Percentiles rank a stretch among this genome's conserved stretches.
Evolutionary conservation across 2,113 vertebrate species (phyloP).

Genomic region (Terrapene triunguis): DNA sequence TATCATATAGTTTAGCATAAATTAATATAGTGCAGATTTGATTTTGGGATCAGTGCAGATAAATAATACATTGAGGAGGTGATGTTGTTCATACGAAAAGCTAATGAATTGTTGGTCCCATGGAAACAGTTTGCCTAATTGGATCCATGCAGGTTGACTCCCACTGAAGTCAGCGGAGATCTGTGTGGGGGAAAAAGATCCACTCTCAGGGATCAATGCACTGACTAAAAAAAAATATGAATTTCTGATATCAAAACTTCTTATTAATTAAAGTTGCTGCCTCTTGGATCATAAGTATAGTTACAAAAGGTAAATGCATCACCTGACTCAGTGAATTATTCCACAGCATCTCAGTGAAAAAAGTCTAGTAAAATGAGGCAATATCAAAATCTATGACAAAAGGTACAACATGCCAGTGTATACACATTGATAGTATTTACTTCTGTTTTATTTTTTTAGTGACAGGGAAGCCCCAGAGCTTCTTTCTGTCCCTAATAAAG

Average conservation of each 20-base stretch:
- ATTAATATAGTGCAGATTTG: not conserved
- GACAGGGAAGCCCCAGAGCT: not conserved
- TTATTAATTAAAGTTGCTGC: slow-evolving; percentile 11
- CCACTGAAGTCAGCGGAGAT: not conserved
- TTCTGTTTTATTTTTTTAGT: not conserved
- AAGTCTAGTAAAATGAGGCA: not conserved
- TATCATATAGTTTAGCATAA: not conserved
- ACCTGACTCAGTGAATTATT: not conserved
- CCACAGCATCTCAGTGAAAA: not conserved
- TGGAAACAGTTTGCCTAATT: not conserved
- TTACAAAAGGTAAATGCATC: not conserved
- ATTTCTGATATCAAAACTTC: not conserved
- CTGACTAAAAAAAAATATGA: not conserved
- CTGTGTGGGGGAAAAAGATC: not conserved
- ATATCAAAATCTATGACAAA: not conserved
- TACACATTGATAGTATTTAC: not conserved
- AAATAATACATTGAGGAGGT: not conserved
- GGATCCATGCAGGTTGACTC: not conserved
- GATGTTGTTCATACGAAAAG: not conserved
- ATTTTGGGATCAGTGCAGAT: not conserved
- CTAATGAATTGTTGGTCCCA: not conserved
- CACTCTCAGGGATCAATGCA: not conserved
- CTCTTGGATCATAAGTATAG: not conserved
- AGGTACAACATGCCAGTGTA: not conserved
- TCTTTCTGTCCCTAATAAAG: not conserved